These are phyloP conservation scores for Brachyopa scutellaris DNA, from an alignment of 2,888 invertebrate genomes.

Conservation along the genomic window DNA sequence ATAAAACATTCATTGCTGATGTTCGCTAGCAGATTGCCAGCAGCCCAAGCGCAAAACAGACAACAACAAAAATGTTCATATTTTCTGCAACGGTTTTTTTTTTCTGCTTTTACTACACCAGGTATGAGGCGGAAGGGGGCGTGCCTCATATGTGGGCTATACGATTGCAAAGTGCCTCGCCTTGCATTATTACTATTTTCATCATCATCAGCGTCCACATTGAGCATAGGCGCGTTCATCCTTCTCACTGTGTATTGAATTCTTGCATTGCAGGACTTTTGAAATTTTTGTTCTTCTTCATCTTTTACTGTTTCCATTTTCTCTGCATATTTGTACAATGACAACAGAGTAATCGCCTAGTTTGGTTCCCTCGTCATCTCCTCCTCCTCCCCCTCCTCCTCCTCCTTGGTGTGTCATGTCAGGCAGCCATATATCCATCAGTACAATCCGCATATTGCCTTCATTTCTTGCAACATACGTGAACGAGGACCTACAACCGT, in stretches of 20 bases:
- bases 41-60: slow-evolving; percentile 53
- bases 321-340: slow-evolving; percentile 66
- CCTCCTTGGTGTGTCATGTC: slow-evolving; percentile 10
- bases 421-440: slow-evolving; percentile 53
- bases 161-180: slow-evolving; percentile 65
- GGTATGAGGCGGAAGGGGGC: slow-evolving; percentile 8
- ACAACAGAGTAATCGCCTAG: slow-evolving; percentile 70
- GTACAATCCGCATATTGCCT: slow-evolving; percentile 66
- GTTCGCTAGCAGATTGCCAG: slow-evolving; percentile 67
- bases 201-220: slow-evolving; percentile 71
- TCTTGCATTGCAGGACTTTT: slow-evolving; percentile 69
- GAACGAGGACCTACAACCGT: not conserved
- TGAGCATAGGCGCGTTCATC: slow-evolving; percentile 66
- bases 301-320: slow-evolving; percentile 64
- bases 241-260: slow-evolving; percentile 65
- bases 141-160: slow-evolving; percentile 56
- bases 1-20: slow-evolving; percentile 70
- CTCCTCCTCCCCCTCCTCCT: not conserved
- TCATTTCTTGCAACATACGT: slow-evolving; percentile 54
- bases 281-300: slow-evolving; percentile 69
- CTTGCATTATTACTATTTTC: slow-evolving; percentile 72
- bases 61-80: slow-evolving; percentile 67
- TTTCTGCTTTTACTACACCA: slow-evolving; percentile 47
- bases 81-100: slow-evolving; percentile 65
- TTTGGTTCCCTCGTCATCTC: slow-evolving; percentile 37